Conservation (phyloP, 2,888 invertebrate genomes). For the Protophormia terraenovae region DNA sequence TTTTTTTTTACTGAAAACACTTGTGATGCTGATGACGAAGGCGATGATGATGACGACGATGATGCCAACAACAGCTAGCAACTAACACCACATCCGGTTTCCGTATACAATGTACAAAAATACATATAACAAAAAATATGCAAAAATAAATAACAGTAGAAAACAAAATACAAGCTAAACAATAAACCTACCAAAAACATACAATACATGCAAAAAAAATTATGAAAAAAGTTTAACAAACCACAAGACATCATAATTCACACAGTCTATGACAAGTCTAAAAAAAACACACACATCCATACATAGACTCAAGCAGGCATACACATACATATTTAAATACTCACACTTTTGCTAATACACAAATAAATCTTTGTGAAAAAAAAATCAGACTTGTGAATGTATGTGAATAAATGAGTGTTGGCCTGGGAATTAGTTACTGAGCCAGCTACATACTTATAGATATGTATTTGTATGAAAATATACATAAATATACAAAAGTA, state of each 20-base stretch:
- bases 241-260: slow-evolving; percentile 65
- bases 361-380: no score
- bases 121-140: not conserved
- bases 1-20: not conserved
- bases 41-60: slow-evolving; percentile 32
- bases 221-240: slow-evolving; percentile 35
- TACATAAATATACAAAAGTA: not conserved
- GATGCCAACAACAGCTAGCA: slow-evolving; percentile 59
- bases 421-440: slow-evolving; percentile 13
- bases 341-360: no score
- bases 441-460: not conserved
- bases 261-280: slow-evolving; percentile 64
- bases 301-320: not conserved
- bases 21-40: not conserved
- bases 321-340: not conserved
- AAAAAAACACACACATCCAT: not conserved
- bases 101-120: not conserved
- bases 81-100: slow-evolving; percentile 62
- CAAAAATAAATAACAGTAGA: slow-evolving; percentile 22
- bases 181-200: slow-evolving; percentile 42
- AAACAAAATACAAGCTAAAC: slow-evolving; percentile 22
- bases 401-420: not conserved
- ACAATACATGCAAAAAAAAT: slow-evolving; percentile 2
- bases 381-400: not conserved
- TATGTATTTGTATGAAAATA: no score